Conservation (phyloP, 2,113 vertebrate species). For the Tragelaphus scriptus region DNA sequence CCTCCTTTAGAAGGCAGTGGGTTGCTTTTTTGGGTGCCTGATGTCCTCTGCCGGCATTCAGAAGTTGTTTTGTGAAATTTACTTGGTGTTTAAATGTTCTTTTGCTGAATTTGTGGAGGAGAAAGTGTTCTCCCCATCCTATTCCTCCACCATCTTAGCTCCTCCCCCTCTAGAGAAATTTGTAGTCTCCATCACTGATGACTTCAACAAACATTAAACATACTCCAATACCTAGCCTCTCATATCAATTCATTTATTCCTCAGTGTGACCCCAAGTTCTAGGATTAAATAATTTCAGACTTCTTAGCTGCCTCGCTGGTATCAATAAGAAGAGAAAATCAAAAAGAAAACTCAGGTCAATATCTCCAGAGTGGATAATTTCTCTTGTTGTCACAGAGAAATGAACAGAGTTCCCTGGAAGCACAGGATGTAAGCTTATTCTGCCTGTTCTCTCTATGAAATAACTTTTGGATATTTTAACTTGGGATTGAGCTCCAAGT, state of each 20-base stretch:
- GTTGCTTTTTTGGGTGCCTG: too few relatives aligned
- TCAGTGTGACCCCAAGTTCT: neutral
- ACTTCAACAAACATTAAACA: neutral
- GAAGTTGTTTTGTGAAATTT: too few relatives aligned
- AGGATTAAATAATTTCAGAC: neutral
- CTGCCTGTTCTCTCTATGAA: neutral
- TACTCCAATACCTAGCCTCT: neutral
- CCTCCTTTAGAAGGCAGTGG: too few relatives aligned
- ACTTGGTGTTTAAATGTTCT: too few relatives aligned
- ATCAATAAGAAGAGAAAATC: neutral
- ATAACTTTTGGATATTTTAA: neutral
- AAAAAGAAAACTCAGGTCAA: neutral
- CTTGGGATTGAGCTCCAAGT: neutral
- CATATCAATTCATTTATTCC: neutral
- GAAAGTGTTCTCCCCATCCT: too few relatives aligned
- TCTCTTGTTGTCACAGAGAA: neutral
- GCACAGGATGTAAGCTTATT: neutral
- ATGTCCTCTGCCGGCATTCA: too few relatives aligned
- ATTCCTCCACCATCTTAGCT: too few relatives aligned
- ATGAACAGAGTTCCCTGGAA: neutral
- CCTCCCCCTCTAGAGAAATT: too few relatives aligned
- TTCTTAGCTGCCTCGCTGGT: neutral
- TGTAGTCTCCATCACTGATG: neutral
- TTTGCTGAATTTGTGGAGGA: too few relatives aligned
- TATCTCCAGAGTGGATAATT: too few relatives aligned